phyloP scores from a whole-genome alignment of 2,797 vertebrate genomes.

The Picus viridis region DNA sequence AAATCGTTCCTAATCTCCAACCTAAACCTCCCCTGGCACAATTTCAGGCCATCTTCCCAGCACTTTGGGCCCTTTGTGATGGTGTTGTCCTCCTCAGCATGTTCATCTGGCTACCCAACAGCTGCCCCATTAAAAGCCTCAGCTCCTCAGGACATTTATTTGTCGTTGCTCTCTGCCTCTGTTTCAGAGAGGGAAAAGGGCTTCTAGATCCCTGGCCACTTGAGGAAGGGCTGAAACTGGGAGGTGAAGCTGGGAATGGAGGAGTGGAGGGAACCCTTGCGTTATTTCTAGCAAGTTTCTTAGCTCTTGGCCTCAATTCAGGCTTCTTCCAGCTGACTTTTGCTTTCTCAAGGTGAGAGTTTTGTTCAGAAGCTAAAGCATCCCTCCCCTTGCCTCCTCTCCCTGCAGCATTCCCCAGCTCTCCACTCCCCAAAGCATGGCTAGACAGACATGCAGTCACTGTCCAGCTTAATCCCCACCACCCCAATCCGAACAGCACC shows the following conservation, averaged over 20 bases:
- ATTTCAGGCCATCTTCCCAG: neutral
- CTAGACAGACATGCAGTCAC: accelerated
- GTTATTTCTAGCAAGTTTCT: neutral
- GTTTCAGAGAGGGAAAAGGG: neutral
- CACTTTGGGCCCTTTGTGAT: neutral
- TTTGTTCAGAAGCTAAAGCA: neutral
- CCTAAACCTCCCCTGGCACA: no score
- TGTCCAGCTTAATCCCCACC: neutral
- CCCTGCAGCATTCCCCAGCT: neutral
- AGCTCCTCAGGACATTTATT: neutral
- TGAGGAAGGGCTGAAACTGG: neutral
- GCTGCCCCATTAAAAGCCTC: neutral
- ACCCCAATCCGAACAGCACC: neutral
- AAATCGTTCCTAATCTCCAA: no score
- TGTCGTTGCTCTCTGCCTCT: neutral
- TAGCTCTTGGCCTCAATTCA: neutral
- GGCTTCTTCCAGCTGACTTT: neutral
- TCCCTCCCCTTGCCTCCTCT: accelerated
- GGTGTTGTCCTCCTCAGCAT: accelerated
- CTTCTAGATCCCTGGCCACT: neutral
- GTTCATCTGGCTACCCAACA: neutral
- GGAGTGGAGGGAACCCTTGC: accelerated
- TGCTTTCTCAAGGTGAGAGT: accelerated
- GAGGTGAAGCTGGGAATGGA: neutral
- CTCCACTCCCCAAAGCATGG: accelerated